Percentiles rank a stretch among this genome's conserved stretches.
phyloP scores from a whole-genome alignment of 2,888 invertebrate genomes.

The Byasa hedistus region DNA sequence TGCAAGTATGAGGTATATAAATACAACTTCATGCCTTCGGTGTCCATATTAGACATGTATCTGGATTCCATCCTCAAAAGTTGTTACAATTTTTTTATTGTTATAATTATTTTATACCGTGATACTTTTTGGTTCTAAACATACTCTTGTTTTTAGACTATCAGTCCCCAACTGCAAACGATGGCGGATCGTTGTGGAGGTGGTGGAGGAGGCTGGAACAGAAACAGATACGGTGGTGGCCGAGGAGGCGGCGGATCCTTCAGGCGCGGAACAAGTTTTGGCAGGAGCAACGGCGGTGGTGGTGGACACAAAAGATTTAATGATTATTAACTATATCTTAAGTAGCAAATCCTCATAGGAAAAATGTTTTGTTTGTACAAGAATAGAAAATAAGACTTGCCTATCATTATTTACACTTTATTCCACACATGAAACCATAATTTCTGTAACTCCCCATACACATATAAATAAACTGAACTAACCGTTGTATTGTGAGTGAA shows the following conservation, averaged over 20 bases:
- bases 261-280: slow-evolving; percentile 70
- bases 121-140: neutral
- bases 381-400: slow-evolving; percentile 7
- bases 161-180: slow-evolving; percentile 91
- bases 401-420: slow-evolving; percentile 3
- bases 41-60: slow-evolving; percentile 83
- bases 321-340: slow-evolving; percentile 58
- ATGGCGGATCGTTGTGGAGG: slow-evolving; percentile 85
- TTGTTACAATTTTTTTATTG: slow-evolving; percentile 68
- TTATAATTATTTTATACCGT: neutral
- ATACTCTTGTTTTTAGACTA: slow-evolving; percentile 74
- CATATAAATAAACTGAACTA: slow-evolving; percentile 15
- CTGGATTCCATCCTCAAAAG: slow-evolving; percentile 89
- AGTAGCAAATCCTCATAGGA: slow-evolving; percentile 68
- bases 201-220: slow-evolving; percentile 80
- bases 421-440: slow-evolving; percentile 17
- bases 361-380: slow-evolving; percentile 41
- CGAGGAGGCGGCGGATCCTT: slow-evolving; percentile 74
- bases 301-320: slow-evolving; percentile 69
- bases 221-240: slow-evolving; percentile 71
- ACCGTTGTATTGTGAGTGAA: slow-evolving; percentile 32
- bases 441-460: neutral
- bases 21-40: slow-evolving; percentile 88
- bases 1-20: slow-evolving; percentile 86
- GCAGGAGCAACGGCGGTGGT: slow-evolving; percentile 61